Base-by-base conservation (phyloP, 2,888 invertebrate genomes). In the Himalopsyche anomala region DNA sequence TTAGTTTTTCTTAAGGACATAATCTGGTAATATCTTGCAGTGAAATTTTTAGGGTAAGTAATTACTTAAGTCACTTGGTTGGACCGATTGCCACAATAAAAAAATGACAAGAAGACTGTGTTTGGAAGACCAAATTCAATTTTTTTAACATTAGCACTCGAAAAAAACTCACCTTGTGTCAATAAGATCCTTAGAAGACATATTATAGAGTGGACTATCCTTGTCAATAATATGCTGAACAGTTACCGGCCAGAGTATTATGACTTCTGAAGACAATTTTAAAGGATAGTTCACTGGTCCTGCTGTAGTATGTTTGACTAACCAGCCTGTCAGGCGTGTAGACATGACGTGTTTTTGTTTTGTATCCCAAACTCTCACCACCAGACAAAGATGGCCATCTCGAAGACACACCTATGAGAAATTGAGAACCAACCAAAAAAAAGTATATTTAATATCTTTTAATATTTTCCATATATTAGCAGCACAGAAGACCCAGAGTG, bases 211-310 rank as follows among this genome's bases (percentile, higher is more conserved):
- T 0, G 98, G 98, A 90, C 97, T 97, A 40, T 91, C 91, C 12
- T 93, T 93, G 90, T 97, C 95, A 88, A 98, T 98, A 86, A 94
- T 94, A 91, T 98, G 98, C 15, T 96, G 96, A 12, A 98, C 95
- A 2, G 97, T 96, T 90, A 97, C 95, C 0, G 98, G 98, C 98
- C 98, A 98, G 62, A 97, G 94, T 62, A 62, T 62, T 79, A 97
- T 94, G 89, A 97, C 96, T 82, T 94, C 94, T 87, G 95, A 94
- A 90, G 94, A 94, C 88, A 96, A 90, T 88, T 94, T 93, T 81
- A 97, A 92, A 89, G 95, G 95, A 89, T 95, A 95, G 89, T 97
- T 96, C 90, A 51, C 17, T 15, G 87, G 87, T 5, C 1, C 94
- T 93, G 19, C 85, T 94, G 82, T 92, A 91, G 88, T 93, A 91